Base-by-base conservation (phyloP, 2,113 vertebrate genomes). In the Cyphomyrus plagiostoma region DNA sequence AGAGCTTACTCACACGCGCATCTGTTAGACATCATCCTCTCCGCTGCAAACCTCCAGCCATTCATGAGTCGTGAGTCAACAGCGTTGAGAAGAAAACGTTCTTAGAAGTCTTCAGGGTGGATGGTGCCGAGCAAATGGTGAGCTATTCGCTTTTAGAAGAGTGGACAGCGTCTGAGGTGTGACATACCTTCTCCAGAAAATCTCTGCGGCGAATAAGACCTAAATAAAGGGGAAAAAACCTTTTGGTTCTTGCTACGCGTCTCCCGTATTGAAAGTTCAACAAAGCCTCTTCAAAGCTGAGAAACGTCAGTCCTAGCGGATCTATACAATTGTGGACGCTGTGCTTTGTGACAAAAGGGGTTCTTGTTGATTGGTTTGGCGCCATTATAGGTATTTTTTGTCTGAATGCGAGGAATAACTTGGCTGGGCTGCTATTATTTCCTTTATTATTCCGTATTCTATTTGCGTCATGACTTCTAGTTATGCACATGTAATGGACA, bases 401-500 rank as follows among this genome's bases (percentile, higher is more conserved):
- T 92, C 93, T 90, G 92, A 91, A 77, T 91, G 92, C 91, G 58
- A 90, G 95, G 94, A 95, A 92, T 93, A 93, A 90, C 74, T 92
- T 87, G 87, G 45, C 74, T 89, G 89, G 84, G 56, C 85, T 87
- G 49, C 89, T 91, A 13, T 90, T 58, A 46, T 56, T 83, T 83
- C 82, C 35, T 84, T 91, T 92, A 86, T 90, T 23, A 35, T 87
- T 52, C 80, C 49, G 90, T 88, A 89, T 88, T 90, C 89, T 92
- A 48, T 92, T 93, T 93, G 92, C 96, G 96, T 95, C 96, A 99
- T 99, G 98, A 97, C 97, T 94, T 98, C 98, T 93, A 96, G 97
- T 96, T 99, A 98, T 96, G 97, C 96, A 86, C 98, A 98, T 95
- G 96, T 97, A 93, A 96, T 99, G 97, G 98, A 99, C 94, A 95